Conservation (phyloP, 2,113 vertebrate genomes). For the Labeo catla region DNA sequence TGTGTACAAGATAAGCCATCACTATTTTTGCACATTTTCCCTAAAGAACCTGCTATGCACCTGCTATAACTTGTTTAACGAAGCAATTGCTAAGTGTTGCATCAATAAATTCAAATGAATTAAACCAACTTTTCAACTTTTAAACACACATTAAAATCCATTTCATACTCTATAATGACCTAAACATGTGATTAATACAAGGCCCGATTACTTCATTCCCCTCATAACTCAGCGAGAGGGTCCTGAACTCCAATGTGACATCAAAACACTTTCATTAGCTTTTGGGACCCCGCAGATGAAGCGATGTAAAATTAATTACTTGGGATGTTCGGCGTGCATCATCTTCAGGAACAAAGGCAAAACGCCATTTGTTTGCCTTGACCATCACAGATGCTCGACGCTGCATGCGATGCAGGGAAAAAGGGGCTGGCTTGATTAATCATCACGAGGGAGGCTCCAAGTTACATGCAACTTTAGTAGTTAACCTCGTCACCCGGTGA, state of each 20-base stretch:
- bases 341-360: conserved; percentile 76
- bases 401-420: conserved; percentile 78
- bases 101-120: background rate
- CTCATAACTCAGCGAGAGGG: conserved; percentile 55
- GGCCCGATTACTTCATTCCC: conserved; percentile 45
- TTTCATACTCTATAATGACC: background rate
- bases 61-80: background rate
- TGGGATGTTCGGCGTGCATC: conserved; percentile 71
- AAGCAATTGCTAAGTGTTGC: background rate
- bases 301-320: conserved; percentile 80
- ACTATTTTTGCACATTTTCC: background rate
- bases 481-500: conserved; percentile 91
- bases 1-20: background rate
- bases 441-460: conserved; percentile 82
- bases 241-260: conserved; percentile 64
- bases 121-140: conserved; percentile 23
- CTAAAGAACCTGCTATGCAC: background rate
- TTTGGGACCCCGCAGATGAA: conserved; percentile 69
- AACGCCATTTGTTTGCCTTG: conserved; percentile 80
- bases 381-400: conserved; percentile 77
- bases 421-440: conserved; percentile 89
- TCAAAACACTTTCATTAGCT: conserved; percentile 75
- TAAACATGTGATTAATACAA: conserved; percentile 45
- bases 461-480: conserved; percentile 92
- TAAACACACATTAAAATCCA: conserved; percentile 35